Percentiles rank a stretch among this genome's conserved stretches.
phyloP scores from a whole-genome alignment of 2,113 vertebrate species.

The Cyphomyrus plagiostoma region DNA sequence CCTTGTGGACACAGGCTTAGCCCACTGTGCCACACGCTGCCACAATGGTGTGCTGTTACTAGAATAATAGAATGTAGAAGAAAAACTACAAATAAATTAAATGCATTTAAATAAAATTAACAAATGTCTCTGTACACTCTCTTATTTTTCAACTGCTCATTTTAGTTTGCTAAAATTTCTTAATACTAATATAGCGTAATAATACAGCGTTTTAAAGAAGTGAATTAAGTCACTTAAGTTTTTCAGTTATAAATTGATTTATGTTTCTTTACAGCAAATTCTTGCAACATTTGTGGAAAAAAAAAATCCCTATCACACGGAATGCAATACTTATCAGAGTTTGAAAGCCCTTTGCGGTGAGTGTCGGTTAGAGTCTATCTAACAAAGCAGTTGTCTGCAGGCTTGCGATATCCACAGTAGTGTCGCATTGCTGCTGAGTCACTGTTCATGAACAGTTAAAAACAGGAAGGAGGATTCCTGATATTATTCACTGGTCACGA shows the following conservation, averaged over 20 bases:
- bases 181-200: background rate
- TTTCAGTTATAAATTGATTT: background rate
- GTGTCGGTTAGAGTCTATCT: constrained; percentile 40
- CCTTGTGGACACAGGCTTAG: too few relatives aligned
- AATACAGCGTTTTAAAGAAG: background rate
- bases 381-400: constrained; percentile 42
- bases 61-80: background rate
- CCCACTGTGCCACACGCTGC: too few relatives aligned
- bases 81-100: background rate
- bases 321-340: background rate
- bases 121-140: background rate
- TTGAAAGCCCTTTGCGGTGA: background rate
- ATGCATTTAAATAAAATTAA: background rate
- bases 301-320: constrained; percentile 9
- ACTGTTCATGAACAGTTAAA: background rate
- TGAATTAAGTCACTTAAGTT: background rate
- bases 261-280: background rate
- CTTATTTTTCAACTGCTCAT: background rate
- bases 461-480: constrained; percentile 35
- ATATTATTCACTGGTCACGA: background rate
- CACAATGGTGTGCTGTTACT: too few relatives aligned
- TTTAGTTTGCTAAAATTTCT: background rate
- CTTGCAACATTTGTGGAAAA: background rate
- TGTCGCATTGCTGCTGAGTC: constrained; percentile 2
- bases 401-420: constrained; percentile 36